These are phyloP conservation scores for Schizaphis graminum DNA, from an alignment of 2,888 invertebrate species.

Conservation along the genomic window DNA sequence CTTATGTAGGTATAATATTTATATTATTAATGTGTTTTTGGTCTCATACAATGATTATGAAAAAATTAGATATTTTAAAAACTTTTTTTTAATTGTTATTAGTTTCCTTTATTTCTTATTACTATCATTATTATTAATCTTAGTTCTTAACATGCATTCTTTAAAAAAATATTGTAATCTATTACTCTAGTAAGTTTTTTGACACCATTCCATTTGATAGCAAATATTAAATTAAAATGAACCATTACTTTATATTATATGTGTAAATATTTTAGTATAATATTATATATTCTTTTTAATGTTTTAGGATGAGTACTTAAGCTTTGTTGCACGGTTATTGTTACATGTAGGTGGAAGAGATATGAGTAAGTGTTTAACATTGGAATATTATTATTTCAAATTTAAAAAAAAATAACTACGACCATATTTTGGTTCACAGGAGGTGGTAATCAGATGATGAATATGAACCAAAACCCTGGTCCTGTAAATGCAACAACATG, in stretches of 20 bases:
- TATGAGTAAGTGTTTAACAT: constrained; percentile 81
- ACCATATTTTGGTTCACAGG: neutral
- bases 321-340: constrained; percentile 89
- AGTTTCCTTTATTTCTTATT: neutral
- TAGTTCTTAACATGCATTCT: neutral
- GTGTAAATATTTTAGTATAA: neutral
- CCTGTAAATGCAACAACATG: constrained; percentile 64
- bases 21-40: neutral
- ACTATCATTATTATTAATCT: neutral
- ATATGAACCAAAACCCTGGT: constrained; percentile 66
- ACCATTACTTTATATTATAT: neutral
- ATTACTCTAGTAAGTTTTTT: neutral
- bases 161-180: neutral
- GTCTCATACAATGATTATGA: neutral
- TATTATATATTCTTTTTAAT: constrained; percentile 71
- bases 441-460: constrained; percentile 66
- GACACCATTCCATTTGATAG: neutral
- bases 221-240: neutral
- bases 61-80: neutral
- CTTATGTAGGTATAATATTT: no score
- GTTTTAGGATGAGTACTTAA: constrained; percentile 86
- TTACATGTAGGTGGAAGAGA: constrained; percentile 84
- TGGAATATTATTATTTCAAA: neutral
- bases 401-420: neutral
- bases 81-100: neutral